Base-by-base conservation (phyloP, 2,888 invertebrate genomes). In the Leistus spinibarbis region DNA sequence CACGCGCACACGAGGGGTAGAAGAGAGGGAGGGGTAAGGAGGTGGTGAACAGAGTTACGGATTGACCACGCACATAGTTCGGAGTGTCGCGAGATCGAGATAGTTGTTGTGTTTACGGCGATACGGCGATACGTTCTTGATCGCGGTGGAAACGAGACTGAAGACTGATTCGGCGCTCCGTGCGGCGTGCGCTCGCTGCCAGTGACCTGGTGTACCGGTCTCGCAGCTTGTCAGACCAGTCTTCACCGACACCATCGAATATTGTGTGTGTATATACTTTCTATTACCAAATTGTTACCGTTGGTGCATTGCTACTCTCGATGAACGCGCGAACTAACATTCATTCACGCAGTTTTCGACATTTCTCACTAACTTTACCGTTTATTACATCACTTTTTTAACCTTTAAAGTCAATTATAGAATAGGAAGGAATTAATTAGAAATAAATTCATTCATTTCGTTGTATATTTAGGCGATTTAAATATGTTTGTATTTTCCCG, bases 291-390 rank as follows among this genome's bases (percentile, higher is more conserved):
- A 40, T 40, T 40, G 40, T 40, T 40, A 40, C 40, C 40, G 13
- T 19, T 23, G 16, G 22, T 9, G 54, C 70, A 70, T 63, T 70
- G 70, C 40, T 63, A 70, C 63, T 63, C 22, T 5, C 20, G 40
- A 19, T 22, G 53, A 13, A 40, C 13, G 13, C 13, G 40, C 40
- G 7, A 10, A 40, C 40, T 40, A n/a, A n/a, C n/a, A n/a, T n/a
- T n/a, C n/a, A n/a, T n/a, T n/a, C n/a, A n/a, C n/a, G n/a, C n/a
- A n/a, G n/a, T n/a, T n/a, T n/a, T n/a, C n/a, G n/a, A n/a, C n/a
- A n/a, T n/a, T n/a, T n/a, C n/a, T n/a, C n/a, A n/a, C n/a, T n/a
- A n/a, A n/a, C n/a, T n/a, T n/a, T n/a, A n/a, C n/a, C n/a, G n/a
- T n/a, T n/a, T n/a, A n/a, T n/a, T n/a, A n/a, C n/a, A n/a, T n/a